Conservation (phyloP, 2,797 vertebrate genomes). For the Rhynchotus rufescens region DNA sequence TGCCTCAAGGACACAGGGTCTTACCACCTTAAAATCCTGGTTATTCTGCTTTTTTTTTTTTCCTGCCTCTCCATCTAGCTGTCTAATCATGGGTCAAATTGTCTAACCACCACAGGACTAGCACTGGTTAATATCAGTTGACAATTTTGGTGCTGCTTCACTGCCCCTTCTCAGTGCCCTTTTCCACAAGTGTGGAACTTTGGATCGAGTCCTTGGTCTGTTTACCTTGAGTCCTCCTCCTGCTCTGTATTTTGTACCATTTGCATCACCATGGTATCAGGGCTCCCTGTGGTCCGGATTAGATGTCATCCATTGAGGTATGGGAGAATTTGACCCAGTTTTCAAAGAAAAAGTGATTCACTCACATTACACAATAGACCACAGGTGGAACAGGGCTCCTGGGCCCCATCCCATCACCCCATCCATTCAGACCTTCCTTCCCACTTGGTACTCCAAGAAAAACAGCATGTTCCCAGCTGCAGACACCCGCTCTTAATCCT, state of each 20-base stretch:
- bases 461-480: rapidly evolving
- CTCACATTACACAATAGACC: rapidly evolving
- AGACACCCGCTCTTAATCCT: not conserved
- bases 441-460: not conserved
- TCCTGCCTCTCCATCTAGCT: not conserved
- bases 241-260: not conserved
- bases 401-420: not conserved
- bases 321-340: not conserved
- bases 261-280: not conserved
- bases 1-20: not conserved
- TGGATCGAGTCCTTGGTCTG: not conserved
- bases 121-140: not conserved
- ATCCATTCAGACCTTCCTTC: not conserved
- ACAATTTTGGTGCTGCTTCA: not conserved
- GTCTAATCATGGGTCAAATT: not conserved
- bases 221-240: not conserved
- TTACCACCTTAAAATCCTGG: not conserved
- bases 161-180: not conserved
- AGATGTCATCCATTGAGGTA: not conserved
- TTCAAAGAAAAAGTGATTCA: not conserved
- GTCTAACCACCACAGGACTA: not conserved
- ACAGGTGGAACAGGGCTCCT: not conserved
- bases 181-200: not conserved
- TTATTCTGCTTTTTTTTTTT: not conserved
- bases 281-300: not conserved